Evolutionary conservation across 2,888 invertebrate genomes (phyloP).

Genomic region (Andrena camellia): DNA sequence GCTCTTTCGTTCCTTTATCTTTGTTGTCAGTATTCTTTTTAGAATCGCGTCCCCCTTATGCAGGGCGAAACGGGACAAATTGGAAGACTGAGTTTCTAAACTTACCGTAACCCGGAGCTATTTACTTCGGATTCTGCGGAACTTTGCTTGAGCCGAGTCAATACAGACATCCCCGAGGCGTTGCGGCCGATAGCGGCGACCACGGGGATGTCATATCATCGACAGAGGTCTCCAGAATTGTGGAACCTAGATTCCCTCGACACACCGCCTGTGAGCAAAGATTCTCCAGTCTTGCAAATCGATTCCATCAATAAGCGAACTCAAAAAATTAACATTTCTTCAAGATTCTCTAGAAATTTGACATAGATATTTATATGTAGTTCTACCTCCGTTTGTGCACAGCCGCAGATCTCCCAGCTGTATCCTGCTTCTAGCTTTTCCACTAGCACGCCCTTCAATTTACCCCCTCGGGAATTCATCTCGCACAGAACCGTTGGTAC

Average conservation of each 20-base stretch:
- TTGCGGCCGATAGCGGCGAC: constrained; percentile 12
- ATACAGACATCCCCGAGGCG: constrained; percentile 44
- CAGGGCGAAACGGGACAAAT: constrained; percentile 16
- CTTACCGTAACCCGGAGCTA: constrained; percentile 38
- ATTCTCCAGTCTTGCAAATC: background rate
- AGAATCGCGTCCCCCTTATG: background rate
- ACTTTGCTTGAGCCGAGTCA: constrained; percentile 32
- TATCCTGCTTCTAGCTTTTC: background rate
- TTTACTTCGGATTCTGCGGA: constrained; percentile 38
- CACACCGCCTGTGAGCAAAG: background rate
- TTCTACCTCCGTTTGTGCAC: background rate
- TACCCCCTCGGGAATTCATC: background rate
- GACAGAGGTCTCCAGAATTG: constrained; percentile 6
- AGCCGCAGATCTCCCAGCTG: background rate
- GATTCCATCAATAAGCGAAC: background rate
- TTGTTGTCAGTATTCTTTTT: background rate
- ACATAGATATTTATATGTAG: background rate
- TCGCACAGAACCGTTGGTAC: background rate
- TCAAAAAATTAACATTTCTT: background rate
- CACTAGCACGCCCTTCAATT: background rate
- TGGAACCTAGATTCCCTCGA: background rate
- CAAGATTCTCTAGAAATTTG: background rate
- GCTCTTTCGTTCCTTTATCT: background rate
- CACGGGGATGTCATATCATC: constrained; percentile 35
- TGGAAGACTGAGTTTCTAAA: constrained; percentile 18